Percentiles rank a stretch among this genome's conserved stretches.
Conservation (phyloP, 1,140 invertebrate species). For the Fragariocoptes setiger region DNA sequence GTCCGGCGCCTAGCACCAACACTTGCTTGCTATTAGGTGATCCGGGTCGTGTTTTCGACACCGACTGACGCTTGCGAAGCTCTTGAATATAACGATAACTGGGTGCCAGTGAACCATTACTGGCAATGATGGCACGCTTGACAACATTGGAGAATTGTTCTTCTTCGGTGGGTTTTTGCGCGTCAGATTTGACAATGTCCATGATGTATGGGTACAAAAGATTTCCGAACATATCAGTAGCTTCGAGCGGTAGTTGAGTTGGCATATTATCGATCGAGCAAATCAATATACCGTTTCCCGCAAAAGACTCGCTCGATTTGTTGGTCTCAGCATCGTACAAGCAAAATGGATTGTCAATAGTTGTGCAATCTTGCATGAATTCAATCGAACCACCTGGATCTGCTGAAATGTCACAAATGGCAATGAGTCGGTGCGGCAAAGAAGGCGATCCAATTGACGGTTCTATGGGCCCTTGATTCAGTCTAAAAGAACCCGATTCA, state of each 20-base stretch:
- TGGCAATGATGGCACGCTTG: constrained; percentile 66
- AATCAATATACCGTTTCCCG: constrained; percentile 77
- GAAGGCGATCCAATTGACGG: constrained; percentile 31
- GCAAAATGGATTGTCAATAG: constrained; percentile 93
- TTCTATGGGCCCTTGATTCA: constrained; percentile 36
- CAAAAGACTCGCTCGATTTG: constrained; percentile 48
- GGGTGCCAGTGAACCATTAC: constrained; percentile 63
- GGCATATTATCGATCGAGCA: constrained; percentile 99
- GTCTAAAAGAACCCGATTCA: constrained; percentile 41
- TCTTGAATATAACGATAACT: constrained; percentile 83
- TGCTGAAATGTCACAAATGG: constrained; percentile 88
- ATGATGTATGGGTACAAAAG: constrained; percentile 53
- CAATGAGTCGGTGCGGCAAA: constrained; percentile 41
- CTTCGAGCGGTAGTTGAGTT: constrained; percentile 78
- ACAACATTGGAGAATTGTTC: constrained; percentile 43
- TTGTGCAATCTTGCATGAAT: constrained; percentile 98
- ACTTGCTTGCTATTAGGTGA: constrained; percentile 22
- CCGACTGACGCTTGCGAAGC: constrained; percentile 24
- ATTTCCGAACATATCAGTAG: constrained; percentile 89
- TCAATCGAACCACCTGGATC: constrained; percentile 96
- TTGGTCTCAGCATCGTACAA: constrained; percentile 93
- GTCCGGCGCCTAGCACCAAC: constrained; percentile 70
- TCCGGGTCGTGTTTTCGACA: background rate
- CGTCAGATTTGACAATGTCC: constrained; percentile 61
- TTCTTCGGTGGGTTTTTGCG: constrained; percentile 41